Evolutionary conservation across 1,140 invertebrate genomes (phyloP).

Genomic region (Pollicipes pollicipes): DNA sequence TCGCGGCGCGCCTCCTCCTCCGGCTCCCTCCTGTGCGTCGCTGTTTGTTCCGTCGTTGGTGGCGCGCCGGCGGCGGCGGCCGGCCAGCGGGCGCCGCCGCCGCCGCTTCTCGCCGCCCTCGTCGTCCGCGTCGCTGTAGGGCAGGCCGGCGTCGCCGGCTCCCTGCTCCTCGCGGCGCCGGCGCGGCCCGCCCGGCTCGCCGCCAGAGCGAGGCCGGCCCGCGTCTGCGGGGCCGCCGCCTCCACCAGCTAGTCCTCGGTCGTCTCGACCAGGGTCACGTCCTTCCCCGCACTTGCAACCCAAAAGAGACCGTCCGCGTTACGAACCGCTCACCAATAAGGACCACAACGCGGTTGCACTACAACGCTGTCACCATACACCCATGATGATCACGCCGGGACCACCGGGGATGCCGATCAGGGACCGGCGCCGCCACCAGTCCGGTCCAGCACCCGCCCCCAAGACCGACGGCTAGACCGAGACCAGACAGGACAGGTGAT

Average conservation of each 20-base stretch:
- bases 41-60: slow-evolving; percentile 61
- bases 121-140: slow-evolving; percentile 7
- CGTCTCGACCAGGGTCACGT: slow-evolving; percentile 3
- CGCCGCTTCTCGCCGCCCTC: slow-evolving; percentile 43
- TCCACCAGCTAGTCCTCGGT: background rate
- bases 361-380: too few species aligned
- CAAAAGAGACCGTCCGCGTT: too few species aligned
- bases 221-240: slow-evolving; percentile 2
- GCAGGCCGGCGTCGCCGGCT: slow-evolving; percentile 7
- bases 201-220: background rate
- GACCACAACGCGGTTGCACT: too few species aligned
- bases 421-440: too few species aligned
- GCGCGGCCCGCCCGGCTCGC: slow-evolving; percentile 14
- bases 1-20: slow-evolving; percentile 41
- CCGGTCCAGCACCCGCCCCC: too few species aligned
- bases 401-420: too few species aligned
- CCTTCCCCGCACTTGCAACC: slow-evolving; percentile 6
- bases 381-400: too few species aligned
- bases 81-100: slow-evolving; percentile 76
- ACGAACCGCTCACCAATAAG: too few species aligned
- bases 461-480: too few species aligned
- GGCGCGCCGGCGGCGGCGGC: slow-evolving; percentile 62
- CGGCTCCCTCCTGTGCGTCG: slow-evolving; percentile 73
- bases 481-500: too few species aligned
- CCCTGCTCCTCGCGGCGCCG: slow-evolving; percentile 15